phyloP scores from a whole-genome alignment of 2,888 invertebrate species.

The Drosophila quinaria region DNA sequence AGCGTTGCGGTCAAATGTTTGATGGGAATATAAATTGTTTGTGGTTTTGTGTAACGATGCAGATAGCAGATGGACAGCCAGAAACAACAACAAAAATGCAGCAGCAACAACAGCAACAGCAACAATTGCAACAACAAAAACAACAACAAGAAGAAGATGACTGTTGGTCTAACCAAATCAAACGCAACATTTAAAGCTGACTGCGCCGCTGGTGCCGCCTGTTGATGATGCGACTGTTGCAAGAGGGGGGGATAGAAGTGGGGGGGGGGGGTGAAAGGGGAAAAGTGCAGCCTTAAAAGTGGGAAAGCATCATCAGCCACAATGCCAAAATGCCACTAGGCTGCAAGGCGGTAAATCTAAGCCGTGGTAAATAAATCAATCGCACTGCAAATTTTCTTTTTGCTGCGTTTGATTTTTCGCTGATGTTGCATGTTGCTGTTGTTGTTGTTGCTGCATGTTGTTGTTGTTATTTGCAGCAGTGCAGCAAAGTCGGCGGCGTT shows the following conservation, averaged over 20 bases:
- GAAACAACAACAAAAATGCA: conserved; percentile 14
- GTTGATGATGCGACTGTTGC: conserved; percentile 51
- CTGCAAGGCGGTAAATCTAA: conserved; percentile 79
- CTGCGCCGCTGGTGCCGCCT: conserved; percentile 59
- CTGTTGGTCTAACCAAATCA: conserved; percentile 72
- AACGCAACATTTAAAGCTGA: conserved; percentile 72
- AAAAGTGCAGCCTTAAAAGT: conserved; percentile 47
- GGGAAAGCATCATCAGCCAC: conserved; percentile 74
- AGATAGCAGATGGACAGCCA: conserved; percentile 56
- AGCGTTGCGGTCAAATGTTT: conserved; percentile 85
- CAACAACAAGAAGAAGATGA: conserved; percentile 8
- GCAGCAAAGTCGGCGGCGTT: conserved; percentile 19
- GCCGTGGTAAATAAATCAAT: conserved; percentile 83
- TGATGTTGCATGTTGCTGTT: conserved; percentile 39
- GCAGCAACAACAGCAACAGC: background rate
- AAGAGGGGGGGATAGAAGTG: conserved; percentile 5
- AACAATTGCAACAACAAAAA: conserved; percentile 12
- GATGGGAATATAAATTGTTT: conserved; percentile 85
- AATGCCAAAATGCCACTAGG: conserved; percentile 78
- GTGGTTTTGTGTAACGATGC: conserved; percentile 83
- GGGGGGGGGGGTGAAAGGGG: conserved; percentile 8
- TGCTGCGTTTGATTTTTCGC: conserved; percentile 57
- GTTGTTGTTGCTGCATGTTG: conserved; percentile 35
- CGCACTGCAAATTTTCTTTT: conserved; percentile 71
- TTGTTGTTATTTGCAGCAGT: conserved; percentile 23